These are phyloP conservation scores for Rhinogobio ventralis DNA, from an alignment of 2,797 vertebrate genomes.

Conservation along the genomic window DNA sequence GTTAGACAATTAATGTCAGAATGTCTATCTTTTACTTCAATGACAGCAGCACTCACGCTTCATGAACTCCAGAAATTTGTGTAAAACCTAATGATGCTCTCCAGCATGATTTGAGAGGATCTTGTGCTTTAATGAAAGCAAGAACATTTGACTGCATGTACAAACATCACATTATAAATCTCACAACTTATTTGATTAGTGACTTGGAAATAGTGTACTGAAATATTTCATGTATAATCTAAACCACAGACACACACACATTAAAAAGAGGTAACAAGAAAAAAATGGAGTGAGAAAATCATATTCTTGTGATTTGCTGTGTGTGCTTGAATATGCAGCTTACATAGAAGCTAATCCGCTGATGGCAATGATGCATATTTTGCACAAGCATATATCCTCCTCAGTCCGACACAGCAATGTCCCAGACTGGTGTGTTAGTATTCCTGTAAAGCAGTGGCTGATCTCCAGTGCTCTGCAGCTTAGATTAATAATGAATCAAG, in stretches of 20 bases:
- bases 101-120: neutral
- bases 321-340: conserved; percentile 22
- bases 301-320: neutral
- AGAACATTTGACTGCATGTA: neutral
- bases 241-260: neutral
- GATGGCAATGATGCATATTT: conserved; percentile 29
- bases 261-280: no score
- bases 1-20: neutral
- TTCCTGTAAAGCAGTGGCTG: conserved; percentile 52
- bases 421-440: conserved; percentile 49
- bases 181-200: neutral
- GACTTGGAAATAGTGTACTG: neutral
- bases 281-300: neutral
- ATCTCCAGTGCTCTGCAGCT: conserved; percentile 49
- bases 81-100: neutral
- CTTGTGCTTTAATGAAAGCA: neutral
- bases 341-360: conserved; percentile 19
- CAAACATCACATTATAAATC: neutral
- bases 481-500: conserved; percentile 61
- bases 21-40: neutral
- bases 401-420: conserved; percentile 44
- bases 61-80: neutral
- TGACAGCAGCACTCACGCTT: neutral
- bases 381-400: conserved; percentile 29
- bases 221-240: neutral